Evolutionary conservation across 2,888 invertebrate species (phyloP), one percentile per base, ranked within the genome.

Genomic region (Cosmorhoe ocellata): DNA sequence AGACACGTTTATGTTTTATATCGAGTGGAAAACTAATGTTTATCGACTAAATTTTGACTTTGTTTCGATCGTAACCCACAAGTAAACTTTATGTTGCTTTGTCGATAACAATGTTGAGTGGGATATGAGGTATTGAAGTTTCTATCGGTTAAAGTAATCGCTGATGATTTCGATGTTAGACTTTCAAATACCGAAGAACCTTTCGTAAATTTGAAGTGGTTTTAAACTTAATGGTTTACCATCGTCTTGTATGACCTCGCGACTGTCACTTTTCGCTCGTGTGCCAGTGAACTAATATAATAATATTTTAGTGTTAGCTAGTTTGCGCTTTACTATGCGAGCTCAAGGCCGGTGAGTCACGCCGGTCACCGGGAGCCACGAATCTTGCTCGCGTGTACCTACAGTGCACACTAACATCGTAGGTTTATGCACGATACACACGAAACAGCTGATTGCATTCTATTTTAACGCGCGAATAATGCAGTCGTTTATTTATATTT

Each of bases 311-410:
- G 75, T 68, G 76, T 77, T 74, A 69, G 74, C 67, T 70, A 69
- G 74, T 81, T 77, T 76, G 76, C 74, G 76, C 69, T 69, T 63
- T 66, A 67, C 63, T 64, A 52, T 56, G 58, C 38, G 69, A 61
- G 63, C 70, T 70, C 86, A 88, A 90, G 89, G 89, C 74, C 84
- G 76, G 43, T 89, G 90, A 89, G 68, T 90, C 88, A 89, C 79
- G 64, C 70, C 61, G 71, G 55, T 46, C 74, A 70, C 78, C 67
- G 63, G 69, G 77, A 76, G 71, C 76, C 69, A 68, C 69, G 68
- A 76, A 78, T 61, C 72, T 76, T 74, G 79, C 69, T 78, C 78
- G 71, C 72, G 75, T 74, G 76, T 76, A 57, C 63, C 75, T 76
- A 57, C 64, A 56, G 54, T 53, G 57, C 59, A 61, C 51, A 53